Base-by-base conservation (phyloP, 2,888 invertebrate species). In the Agrotis ipsilon region DNA sequence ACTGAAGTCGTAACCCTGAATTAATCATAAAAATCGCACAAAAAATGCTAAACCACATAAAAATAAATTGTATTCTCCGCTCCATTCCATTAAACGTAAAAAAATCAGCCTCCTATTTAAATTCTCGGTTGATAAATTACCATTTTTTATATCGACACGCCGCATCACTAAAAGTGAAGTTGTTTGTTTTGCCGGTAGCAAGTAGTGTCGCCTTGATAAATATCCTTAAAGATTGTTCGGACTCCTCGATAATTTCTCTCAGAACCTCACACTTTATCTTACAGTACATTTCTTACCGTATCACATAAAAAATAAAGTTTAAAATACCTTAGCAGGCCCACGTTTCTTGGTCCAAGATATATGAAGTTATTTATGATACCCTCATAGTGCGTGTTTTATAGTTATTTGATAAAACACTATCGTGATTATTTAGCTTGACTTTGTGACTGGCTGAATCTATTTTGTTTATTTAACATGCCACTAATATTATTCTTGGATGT, bases 151-250 rank as follows among this genome's bases (percentile, higher is more conserved):
- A 91, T 90, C 89, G 87, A 91, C 83, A 84, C 77, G 60, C 72
- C 80, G 77, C 94, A 86, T 90, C 93, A 90, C 94, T 93, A 94
- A 89, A 87, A 92, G 92, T 93, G 87, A 92, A 92, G 93, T 94
- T 94, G 94, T 94, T 94, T 92, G 92, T 94, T 94, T 94, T 93
- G 93, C 94, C 96, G 93, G 96, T 96, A 96, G 96, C 96, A 91
- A 93, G 93, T 92, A 93, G 93, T 94, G 95, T 96, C 96, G 92
- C 91, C 86, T 94, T 96, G 96, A 96, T 96, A 96, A 96, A 96
- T 96, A 94, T 93, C 95, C 94, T 93, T 92, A 94, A 92, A 96
- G 95, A 96, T 96, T 94, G 95, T 94, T 92, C 93, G 90, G 92
- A 90, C 92, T 91, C 87, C 90, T 88, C 93, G 94, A 96, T 96